A percentile compares a stretch with the other conserved stretches of the same genome.
Conservation (phyloP, 2,113 vertebrate species). For the Sinocyclocheilus anshuiensis region DNA sequence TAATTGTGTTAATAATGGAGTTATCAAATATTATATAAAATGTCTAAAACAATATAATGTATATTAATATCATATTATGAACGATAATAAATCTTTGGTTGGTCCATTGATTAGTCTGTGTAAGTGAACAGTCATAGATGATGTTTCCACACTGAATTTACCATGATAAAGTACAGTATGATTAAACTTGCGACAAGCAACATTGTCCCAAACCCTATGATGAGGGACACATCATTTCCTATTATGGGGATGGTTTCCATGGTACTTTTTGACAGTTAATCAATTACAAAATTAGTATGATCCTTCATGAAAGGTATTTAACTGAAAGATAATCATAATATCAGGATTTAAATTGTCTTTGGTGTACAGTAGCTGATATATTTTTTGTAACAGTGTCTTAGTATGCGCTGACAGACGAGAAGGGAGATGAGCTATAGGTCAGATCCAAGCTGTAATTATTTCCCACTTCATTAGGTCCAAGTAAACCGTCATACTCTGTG, state of each 20-base stretch:
- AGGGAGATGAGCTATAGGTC: slow-evolving; percentile 76
- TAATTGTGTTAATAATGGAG: not conserved
- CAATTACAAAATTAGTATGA: not conserved
- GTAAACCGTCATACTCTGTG: slow-evolving; percentile 78
- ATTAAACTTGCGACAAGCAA: not conserved
- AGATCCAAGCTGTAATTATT: slow-evolving; percentile 79
- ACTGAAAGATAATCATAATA: not conserved
- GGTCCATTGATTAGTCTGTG: too few species aligned
- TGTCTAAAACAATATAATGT: too few species aligned
- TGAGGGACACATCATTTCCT: not conserved
- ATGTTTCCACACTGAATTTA: too few species aligned
- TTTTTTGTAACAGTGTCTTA: slow-evolving; percentile 57
- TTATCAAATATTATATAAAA: too few species aligned
- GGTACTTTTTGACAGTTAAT: not conserved
- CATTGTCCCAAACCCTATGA: not conserved
- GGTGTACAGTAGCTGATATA: not conserved
- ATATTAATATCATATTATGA: too few species aligned
- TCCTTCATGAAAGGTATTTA: not conserved
- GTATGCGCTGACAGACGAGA: slow-evolving; percentile 57
- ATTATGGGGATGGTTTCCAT: not conserved
- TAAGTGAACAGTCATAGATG: too few species aligned
- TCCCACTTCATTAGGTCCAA: slow-evolving; percentile 80
- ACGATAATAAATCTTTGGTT: too few species aligned
- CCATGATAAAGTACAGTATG: too few species aligned
- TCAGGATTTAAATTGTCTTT: not conserved